Evolutionary conservation across 2,797 vertebrate genomes (phyloP).

Genomic region (Gadopsis marmoratus): DNA sequence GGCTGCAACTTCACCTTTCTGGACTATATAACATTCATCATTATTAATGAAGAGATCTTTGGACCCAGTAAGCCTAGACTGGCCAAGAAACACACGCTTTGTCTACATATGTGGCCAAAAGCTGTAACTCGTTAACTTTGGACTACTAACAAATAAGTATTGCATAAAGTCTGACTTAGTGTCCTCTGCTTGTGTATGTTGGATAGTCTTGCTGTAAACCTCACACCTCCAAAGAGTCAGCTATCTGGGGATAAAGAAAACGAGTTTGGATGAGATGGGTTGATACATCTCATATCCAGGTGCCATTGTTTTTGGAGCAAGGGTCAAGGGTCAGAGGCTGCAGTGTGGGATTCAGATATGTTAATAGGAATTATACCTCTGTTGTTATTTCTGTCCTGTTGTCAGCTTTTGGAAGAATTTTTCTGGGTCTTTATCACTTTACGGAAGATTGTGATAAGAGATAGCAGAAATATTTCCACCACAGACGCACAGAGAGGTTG

Average conservation of each 20-base stretch:
- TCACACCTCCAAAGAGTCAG: neutral
- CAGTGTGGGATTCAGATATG: neutral
- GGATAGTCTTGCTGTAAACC: neutral
- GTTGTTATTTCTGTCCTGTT: neutral
- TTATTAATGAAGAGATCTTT: slow-evolving; percentile 20
- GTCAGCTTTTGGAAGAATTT: neutral
- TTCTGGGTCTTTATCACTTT: slow-evolving; percentile 1
- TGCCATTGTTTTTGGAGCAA: neutral
- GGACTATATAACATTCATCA: slow-evolving; percentile 4
- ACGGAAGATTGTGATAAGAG: slow-evolving; percentile 2
- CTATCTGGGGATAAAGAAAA: neutral
- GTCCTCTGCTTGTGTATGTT: neutral
- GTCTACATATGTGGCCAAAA: neutral
- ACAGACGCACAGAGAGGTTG: slow-evolving; percentile 7
- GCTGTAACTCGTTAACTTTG: slow-evolving; percentile 12
- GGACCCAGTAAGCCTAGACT: neutral
- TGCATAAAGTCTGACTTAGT: neutral
- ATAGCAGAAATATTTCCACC: slow-evolving; percentile 20
- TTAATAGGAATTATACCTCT: neutral
- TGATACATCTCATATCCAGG: neutral
- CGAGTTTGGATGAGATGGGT: neutral
- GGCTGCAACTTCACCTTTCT: slow-evolving; percentile 31
- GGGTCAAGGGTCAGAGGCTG: neutral
- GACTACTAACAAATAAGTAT: neutral
- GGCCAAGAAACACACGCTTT: slow-evolving; percentile 7